Evolutionary conservation across 2,797 vertebrate species (phyloP).

Genomic region (Takifugu ocellatus): DNA sequence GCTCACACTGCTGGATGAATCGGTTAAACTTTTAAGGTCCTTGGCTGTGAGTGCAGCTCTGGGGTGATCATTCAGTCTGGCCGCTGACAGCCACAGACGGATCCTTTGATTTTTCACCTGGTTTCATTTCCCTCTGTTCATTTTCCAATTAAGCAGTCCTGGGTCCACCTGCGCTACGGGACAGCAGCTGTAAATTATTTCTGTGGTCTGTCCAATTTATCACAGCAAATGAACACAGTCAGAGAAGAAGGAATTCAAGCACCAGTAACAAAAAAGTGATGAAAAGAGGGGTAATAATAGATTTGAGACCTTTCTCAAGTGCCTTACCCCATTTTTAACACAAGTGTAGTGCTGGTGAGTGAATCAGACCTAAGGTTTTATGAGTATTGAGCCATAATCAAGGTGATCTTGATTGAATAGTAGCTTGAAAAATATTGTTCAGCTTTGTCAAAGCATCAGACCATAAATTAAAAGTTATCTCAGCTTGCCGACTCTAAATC

Average conservation of each 20-base stretch:
- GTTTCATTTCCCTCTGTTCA: slow-evolving; percentile 48
- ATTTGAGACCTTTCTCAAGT: slow-evolving; percentile 2
- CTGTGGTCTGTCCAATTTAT: slow-evolving; percentile 30
- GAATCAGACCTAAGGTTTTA: too few species aligned
- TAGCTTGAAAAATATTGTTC: too few species aligned
- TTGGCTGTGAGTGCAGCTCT: slow-evolving; percentile 15
- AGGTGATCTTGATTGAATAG: too few species aligned
- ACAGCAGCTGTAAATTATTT: slow-evolving; percentile 40
- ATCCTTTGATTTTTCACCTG: slow-evolving; percentile 49
- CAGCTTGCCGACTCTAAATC: too few species aligned
- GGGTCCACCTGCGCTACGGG: slow-evolving; percentile 33
- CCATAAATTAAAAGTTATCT: too few species aligned
- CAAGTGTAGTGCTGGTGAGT: too few species aligned
- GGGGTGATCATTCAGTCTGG: slow-evolving; percentile 56
- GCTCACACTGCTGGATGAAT: slow-evolving; percentile 46
- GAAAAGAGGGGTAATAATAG: slow-evolving; percentile 7
- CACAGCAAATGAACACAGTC: slow-evolving; percentile 27
- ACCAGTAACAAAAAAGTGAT: slow-evolving; percentile 13
- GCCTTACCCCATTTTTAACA: too few species aligned
- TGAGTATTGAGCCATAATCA: too few species aligned
- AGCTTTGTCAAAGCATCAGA: too few species aligned
- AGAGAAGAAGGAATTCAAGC: slow-evolving; percentile 23
- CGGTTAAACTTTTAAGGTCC: slow-evolving; percentile 29
- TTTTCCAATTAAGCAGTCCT: slow-evolving; percentile 47
- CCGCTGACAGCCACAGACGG: slow-evolving; percentile 37